Evolutionary conservation across 2,888 invertebrate genomes (phyloP).

Genomic region (Stratiomys singularior): DNA sequence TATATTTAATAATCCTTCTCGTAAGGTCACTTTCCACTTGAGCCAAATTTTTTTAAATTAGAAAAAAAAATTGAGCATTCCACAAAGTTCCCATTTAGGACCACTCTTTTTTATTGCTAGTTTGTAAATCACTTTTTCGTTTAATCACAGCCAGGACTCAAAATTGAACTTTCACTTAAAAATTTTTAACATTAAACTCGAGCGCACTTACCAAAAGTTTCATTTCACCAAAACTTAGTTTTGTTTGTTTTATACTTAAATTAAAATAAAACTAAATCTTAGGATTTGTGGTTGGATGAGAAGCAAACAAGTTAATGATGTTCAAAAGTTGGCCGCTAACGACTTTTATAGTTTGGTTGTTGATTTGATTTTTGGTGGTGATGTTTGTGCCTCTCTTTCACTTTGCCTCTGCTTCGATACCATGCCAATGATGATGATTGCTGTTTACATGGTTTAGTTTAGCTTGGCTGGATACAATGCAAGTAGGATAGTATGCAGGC

Average conservation of each 20-base stretch:
- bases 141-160: too few relatives aligned
- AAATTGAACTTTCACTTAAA: too few relatives aligned
- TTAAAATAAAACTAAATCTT: conserved; percentile 31
- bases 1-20: too few relatives aligned
- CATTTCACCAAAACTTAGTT: conserved; percentile 43
- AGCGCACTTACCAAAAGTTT: conserved; percentile 48
- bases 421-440: too few relatives aligned
- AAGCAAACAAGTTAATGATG: conserved; percentile 66
- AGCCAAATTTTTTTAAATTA: too few relatives aligned
- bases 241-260: conserved; percentile 42
- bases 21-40: too few relatives aligned
- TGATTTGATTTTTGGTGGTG: neutral
- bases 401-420: neutral
- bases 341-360: conserved; percentile 62
- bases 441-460: conserved; percentile 16
- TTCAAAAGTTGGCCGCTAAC: conserved; percentile 59
- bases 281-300: conserved; percentile 57
- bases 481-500: neutral
- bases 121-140: neutral
- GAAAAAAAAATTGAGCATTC: too few relatives aligned
- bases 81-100: too few relatives aligned
- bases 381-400: neutral
- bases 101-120: too few relatives aligned
- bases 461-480: neutral
- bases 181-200: neutral